phyloP scores from a whole-genome alignment of 2,113 vertebrate species.

The Chunga burmeisteri region DNA sequence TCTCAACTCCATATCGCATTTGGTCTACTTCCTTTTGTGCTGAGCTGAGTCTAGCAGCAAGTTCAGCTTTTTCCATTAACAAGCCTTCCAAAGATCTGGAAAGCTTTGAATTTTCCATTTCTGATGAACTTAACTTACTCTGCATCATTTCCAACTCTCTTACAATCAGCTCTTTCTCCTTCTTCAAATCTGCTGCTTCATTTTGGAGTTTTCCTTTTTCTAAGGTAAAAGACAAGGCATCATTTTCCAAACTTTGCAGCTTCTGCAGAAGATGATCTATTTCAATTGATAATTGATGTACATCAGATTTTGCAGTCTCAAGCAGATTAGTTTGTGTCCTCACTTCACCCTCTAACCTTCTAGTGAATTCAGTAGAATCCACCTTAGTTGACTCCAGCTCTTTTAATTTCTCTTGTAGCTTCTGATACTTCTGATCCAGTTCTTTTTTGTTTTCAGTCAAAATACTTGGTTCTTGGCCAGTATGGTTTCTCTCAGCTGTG shows the following conservation, averaged over 20 bases:
- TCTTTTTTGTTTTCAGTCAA: conserved; percentile 78
- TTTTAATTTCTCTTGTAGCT: conserved; percentile 73
- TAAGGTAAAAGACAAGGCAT: conserved; percentile 30
- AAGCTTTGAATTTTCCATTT: conserved; percentile 75
- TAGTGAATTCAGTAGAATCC: conserved; percentile 70
- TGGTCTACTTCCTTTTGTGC: conserved; percentile 84
- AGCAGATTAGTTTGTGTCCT: conserved; percentile 68
- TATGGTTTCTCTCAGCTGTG: conserved; percentile 68
- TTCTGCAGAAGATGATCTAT: conserved; percentile 69
- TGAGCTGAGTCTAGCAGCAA: conserved; percentile 80
- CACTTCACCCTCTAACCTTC: conserved; percentile 77
- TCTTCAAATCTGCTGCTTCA: conserved; percentile 68
- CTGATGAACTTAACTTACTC: conserved; percentile 70
- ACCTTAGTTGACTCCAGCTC: conserved; percentile 71
- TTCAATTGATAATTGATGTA: conserved; percentile 67
- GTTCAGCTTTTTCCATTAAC: conserved; percentile 83
- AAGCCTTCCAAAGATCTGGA: conserved; percentile 81
- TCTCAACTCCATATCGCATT: conserved; percentile 86
- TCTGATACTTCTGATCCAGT: conserved; percentile 66
- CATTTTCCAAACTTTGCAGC: conserved; percentile 69
- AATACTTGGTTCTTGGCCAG: conserved; percentile 74
- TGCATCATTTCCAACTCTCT: conserved; percentile 74
- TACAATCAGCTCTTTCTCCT: conserved; percentile 70
- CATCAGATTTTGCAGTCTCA: conserved; percentile 61
- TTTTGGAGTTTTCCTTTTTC: conserved; percentile 71